phyloP scores from a whole-genome alignment of 1,140 invertebrate species.

The Sinonovacula constricta region DNA sequence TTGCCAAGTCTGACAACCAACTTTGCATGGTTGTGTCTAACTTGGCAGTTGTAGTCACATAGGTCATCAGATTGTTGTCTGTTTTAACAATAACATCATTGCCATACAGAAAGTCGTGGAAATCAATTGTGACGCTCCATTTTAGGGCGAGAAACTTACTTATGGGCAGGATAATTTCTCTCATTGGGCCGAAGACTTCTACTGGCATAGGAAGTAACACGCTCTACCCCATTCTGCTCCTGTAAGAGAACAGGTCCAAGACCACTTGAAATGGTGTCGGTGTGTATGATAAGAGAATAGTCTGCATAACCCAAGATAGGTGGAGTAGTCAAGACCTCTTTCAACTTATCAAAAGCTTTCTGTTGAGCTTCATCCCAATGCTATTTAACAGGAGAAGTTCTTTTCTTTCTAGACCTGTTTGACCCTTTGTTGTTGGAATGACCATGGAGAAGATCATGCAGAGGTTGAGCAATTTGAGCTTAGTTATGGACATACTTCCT shows the following conservation, averaged over 20 bases:
- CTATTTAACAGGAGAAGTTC: too few relatives aligned
- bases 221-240: conserved; percentile 17
- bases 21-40: conserved; percentile 50
- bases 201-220: conserved; percentile 42
- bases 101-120: conserved; percentile 44
- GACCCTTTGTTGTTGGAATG: too few relatives aligned
- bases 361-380: too few relatives aligned
- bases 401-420: too few relatives aligned
- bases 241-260: conserved; percentile 72
- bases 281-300: too few relatives aligned
- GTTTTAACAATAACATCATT: conserved; percentile 34
- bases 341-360: too few relatives aligned
- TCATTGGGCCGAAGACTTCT: conserved; percentile 39
- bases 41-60: conserved; percentile 42
- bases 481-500: background rate
- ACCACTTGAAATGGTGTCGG: too few relatives aligned
- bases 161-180: conserved; percentile 33
- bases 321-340: too few relatives aligned
- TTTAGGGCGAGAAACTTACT: conserved; percentile 52
- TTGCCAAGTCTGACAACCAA: conserved; percentile 43
- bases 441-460: conserved; percentile 1
- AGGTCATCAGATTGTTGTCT: conserved; percentile 42
- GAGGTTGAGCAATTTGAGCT: conserved; percentile 1
- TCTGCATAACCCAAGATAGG: too few relatives aligned
- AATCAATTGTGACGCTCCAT: conserved; percentile 53